phyloP scores from a whole-genome alignment of 1,140 invertebrate species.

The Mesaphorura yosii region DNA sequence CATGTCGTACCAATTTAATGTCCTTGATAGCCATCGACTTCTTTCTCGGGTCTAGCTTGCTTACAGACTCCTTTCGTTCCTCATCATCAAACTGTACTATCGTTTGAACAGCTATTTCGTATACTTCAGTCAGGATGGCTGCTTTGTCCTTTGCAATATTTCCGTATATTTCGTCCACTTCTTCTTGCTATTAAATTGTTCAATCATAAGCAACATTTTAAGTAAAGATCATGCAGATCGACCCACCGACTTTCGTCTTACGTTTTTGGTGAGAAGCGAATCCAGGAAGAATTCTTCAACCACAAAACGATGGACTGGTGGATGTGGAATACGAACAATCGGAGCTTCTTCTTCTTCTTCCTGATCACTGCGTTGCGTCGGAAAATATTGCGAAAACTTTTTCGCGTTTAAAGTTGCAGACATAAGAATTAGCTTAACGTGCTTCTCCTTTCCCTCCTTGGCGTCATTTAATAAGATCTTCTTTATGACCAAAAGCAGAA shows the following conservation, averaged over 20 bases:
- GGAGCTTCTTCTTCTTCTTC: conserved; percentile 41
- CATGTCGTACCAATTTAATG: conserved; percentile 1
- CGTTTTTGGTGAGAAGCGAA: neutral
- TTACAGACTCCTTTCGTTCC: neutral
- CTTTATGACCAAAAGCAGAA: conserved; percentile 73
- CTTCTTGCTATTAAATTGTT: conserved; percentile 2
- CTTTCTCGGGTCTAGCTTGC: conserved; percentile 6
- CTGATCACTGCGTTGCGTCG: conserved; percentile 37
- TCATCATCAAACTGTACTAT: conserved; percentile 14
- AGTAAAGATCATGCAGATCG: too few species aligned
- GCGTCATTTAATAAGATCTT: conserved; percentile 38
- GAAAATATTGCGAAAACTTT: conserved; percentile 45
- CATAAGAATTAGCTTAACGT: conserved; percentile 45
- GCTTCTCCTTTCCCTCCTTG: conserved; percentile 13
- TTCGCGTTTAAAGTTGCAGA: conserved; percentile 45
- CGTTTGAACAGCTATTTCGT: conserved; percentile 10
- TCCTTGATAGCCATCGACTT: neutral
- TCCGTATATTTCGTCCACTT: conserved; percentile 8
- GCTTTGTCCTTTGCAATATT: conserved; percentile 12
- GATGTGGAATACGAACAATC: conserved; percentile 42
- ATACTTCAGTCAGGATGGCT: conserved; percentile 8
- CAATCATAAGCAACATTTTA: too few species aligned
- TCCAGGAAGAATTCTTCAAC: conserved; percentile 26
- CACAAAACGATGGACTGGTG: neutral
- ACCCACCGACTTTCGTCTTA: too few species aligned